phyloP scores from a whole-genome alignment of 2,113 vertebrate genomes.

The Mustelus asterias region DNA sequence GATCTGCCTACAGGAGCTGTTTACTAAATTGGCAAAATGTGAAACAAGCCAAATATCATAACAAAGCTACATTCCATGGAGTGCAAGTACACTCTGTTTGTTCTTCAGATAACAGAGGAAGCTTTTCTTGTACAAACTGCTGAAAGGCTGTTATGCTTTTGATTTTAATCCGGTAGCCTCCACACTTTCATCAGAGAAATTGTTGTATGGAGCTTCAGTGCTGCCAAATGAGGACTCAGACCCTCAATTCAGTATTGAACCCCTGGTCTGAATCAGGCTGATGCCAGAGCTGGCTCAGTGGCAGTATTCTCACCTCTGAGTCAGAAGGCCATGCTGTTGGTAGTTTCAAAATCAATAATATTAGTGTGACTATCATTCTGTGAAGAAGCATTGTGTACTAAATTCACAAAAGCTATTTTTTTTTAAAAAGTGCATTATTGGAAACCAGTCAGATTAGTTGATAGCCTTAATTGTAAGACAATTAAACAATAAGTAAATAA shows the following conservation, averaged over 20 bases:
- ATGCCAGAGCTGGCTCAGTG: not conserved
- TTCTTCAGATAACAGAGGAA: not conserved
- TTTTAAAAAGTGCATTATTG: no score
- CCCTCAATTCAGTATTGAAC: not conserved
- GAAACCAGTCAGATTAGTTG: no score
- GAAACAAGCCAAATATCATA: conserved; percentile 7
- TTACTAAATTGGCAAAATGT: not conserved
- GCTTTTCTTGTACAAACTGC: not conserved
- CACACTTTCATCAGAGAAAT: not conserved
- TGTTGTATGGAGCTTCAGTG: not conserved
- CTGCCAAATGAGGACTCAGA: not conserved
- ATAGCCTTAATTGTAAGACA: no score
- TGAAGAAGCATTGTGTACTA: no score
- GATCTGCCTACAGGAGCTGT: not conserved
- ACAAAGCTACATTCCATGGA: not conserved
- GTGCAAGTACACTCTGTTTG: not conserved
- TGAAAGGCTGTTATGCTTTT: not conserved
- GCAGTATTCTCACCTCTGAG: not conserved
- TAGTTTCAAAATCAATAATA: no score
- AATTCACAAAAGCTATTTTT: no score
- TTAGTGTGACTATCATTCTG: no score
- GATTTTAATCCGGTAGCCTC: not conserved
- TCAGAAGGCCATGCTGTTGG: not conserved
- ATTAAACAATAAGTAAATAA: no score
- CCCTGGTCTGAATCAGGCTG: not conserved